A percentile compares a stretch with the other conserved stretches of the same genome.
Evolutionary conservation across 2,113 vertebrate genomes (phyloP).

Genomic region (Aplodontia rufa): DNA sequence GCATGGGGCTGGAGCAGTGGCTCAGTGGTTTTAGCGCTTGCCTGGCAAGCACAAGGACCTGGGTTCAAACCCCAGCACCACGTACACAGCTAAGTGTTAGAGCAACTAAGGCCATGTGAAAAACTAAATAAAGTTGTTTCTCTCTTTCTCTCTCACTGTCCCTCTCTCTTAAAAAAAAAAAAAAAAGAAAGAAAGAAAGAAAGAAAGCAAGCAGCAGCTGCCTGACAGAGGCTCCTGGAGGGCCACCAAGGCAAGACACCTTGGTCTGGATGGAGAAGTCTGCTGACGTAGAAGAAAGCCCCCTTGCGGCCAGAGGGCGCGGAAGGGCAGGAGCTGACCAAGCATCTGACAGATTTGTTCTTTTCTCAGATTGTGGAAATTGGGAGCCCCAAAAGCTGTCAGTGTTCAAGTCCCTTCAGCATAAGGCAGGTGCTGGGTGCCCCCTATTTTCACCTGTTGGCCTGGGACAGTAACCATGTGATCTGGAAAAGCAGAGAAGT

Average conservation of each 20-base stretch:
- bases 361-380: conserved; percentile 80
- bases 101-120: too few species aligned
- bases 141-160: too few species aligned
- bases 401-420: conserved; percentile 92
- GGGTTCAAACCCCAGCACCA: too few species aligned
- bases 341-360: conserved; percentile 81
- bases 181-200: too few species aligned
- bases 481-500: conserved; percentile 93
- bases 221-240: conserved; percentile 95
- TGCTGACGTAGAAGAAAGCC: too few species aligned
- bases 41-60: too few species aligned
- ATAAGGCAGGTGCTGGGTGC: conserved; percentile 95
- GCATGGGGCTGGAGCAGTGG: too few species aligned
- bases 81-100: too few species aligned
- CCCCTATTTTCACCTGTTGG: conserved; percentile 92
- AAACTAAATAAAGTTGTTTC: too few species aligned
- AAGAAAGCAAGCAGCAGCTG: conserved; percentile 88
- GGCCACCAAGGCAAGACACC: conserved; percentile 97
- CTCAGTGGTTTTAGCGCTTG: too few species aligned
- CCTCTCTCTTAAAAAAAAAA: too few species aligned
- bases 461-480: conserved; percentile 98
- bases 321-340: conserved; percentile 79
- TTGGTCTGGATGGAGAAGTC: too few species aligned
- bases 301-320: conserved; percentile 65
- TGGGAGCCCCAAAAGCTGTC: conserved; percentile 83